Conservation (phyloP, 1,140 invertebrate species). For the Carposina sasakii region DNA sequence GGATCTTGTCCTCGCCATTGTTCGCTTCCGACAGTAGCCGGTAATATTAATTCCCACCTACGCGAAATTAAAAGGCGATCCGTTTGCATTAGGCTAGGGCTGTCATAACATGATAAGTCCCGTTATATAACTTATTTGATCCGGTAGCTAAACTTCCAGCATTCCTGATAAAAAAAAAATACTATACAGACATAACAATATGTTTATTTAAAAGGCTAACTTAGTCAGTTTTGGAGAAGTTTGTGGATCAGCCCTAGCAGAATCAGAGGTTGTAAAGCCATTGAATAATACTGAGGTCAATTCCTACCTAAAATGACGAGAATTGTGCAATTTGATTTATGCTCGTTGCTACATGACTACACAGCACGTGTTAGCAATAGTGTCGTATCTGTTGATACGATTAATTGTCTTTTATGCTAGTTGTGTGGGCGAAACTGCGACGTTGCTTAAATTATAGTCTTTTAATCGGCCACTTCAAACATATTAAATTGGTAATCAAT, state of each 20-base stretch:
- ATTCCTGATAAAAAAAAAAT: constrained; percentile 23
- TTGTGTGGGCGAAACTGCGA: constrained; percentile 25
- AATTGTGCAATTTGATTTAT: constrained; percentile 46
- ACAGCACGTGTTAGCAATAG: constrained; percentile 18
- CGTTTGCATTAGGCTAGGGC: constrained; percentile 47
- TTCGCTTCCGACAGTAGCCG: constrained; percentile 42
- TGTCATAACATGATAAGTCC: too few species aligned
- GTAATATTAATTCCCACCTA: constrained; percentile 38
- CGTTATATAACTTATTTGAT: too few species aligned
- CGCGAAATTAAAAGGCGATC: constrained; percentile 43
- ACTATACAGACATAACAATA: too few species aligned
- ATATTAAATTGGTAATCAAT: too few species aligned
- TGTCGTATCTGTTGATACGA: constrained; percentile 15
- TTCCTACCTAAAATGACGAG: too few species aligned
- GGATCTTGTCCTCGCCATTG: constrained; percentile 16
- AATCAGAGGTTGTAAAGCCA: too few species aligned
- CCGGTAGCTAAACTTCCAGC: too few species aligned
- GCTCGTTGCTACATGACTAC: constrained; percentile 18
- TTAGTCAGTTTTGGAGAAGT: too few species aligned
- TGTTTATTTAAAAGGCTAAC: too few species aligned
- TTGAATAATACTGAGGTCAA: too few species aligned
- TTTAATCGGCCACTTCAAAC: too few species aligned
- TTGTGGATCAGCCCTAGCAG: too few species aligned
- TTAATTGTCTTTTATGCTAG: constrained; percentile 20
- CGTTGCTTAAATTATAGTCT: constrained; percentile 19